Evolutionary conservation across 2,113 vertebrate species (phyloP), one percentile per base, ranked within the genome.

Genomic region (Nyctereutes procyonoides): DNA sequence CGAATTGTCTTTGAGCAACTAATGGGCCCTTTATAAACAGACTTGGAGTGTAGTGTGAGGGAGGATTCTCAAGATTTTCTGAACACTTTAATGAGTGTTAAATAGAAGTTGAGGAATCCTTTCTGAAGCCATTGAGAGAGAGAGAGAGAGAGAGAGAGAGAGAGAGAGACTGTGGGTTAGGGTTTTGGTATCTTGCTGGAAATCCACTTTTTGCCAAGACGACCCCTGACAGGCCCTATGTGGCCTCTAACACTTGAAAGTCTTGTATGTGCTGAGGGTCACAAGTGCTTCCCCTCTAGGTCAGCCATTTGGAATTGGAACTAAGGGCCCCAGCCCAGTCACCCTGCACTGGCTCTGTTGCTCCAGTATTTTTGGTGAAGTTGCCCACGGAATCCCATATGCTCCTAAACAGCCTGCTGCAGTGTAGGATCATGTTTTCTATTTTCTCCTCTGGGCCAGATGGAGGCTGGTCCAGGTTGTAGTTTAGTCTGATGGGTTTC

Each of bases 21-120:
- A 69, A 95, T 51, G 48, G 19, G 38, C 2, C 10, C 32, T 92
- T 93, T 87, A 55, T 84, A 88, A 94, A 71, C 81, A 88, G 55
- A 51, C 60, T 90, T 94, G 80, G 84, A 28, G 63, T 74, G 1
- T 11, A 89, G 35, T 11, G 67, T 16, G 48, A 96, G 15, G 22
- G 62, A 93, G 22, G 77, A 51, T 81, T 90, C 92, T 88, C 28
- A 55, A 65, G 30, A 51, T 91, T 97, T 96, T 87, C 55, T 87
- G 58, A 93, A 86, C 51, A 24, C 53, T 90, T 74, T 28, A n/a
- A 69, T 93, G 69, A 79, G 5, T 93, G 22, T 90, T 85, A 92
- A 76, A 43, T 67, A 32, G n/a, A 87, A 74, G 22, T 26, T 84
- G 62, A 81, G 30, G 38, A 77, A 55, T 94, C 26, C n/a, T 87